A percentile compares a stretch with the other conserved stretches of the same genome.
These are phyloP conservation scores for Phyllopteryx taeniolatus DNA, from an alignment of 2,113 vertebrate species.

Conservation along the genomic window DNA sequence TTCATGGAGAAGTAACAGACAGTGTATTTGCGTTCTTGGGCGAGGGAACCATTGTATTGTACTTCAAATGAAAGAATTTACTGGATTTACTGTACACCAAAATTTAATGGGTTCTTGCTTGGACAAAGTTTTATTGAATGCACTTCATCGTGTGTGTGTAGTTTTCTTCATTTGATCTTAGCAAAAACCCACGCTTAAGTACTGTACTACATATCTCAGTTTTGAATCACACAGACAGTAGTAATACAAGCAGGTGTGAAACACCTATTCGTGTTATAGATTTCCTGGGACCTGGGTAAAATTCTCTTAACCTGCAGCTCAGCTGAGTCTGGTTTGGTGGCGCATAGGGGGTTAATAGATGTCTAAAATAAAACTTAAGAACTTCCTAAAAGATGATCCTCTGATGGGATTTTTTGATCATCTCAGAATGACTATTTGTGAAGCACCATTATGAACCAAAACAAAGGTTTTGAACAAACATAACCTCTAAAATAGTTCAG, in stretches of 20 bases:
- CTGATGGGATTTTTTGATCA: slow-evolving; percentile 18
- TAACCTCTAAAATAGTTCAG: no score
- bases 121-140: not conserved
- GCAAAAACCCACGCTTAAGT: not conserved
- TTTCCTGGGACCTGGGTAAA: slow-evolving; percentile 44
- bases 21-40: not conserved
- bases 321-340: slow-evolving; percentile 21
- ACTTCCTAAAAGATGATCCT: slow-evolving; percentile 15
- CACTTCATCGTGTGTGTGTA: not conserved
- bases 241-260: slow-evolving; percentile 12
- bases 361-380: slow-evolving; percentile 6
- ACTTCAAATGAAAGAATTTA: not conserved
- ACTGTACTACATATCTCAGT: not conserved
- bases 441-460: no score
- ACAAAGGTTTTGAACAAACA: no score
- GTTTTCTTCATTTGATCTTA: not conserved
- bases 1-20: not conserved
- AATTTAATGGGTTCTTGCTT: not conserved
- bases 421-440: slow-evolving; percentile 6
- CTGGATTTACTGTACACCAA: not conserved
- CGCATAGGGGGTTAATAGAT: slow-evolving; percentile 11
- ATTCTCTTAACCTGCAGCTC: slow-evolving; percentile 44
- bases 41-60: not conserved
- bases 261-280: slow-evolving; percentile 42
- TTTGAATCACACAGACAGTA: not conserved